Percentiles rank a stretch among this genome's conserved stretches.
Evolutionary conservation across 1,140 invertebrate genomes (phyloP).

Genomic region (Hermetia illucens): DNA sequence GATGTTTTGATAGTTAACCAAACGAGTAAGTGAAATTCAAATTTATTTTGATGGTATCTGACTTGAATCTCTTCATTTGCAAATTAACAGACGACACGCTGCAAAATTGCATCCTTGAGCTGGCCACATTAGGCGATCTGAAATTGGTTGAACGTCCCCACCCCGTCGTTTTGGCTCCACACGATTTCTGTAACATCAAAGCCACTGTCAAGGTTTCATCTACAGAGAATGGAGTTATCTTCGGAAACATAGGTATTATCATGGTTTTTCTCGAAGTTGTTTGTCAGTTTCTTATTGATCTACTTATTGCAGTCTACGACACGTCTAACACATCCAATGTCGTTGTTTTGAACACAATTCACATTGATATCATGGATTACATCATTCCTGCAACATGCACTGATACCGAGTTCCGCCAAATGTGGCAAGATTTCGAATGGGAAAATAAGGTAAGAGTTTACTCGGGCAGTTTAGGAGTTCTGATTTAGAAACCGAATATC

Average conservation of each 20-base stretch:
- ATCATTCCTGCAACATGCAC: constrained; percentile 94
- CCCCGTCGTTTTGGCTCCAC: constrained; percentile 85
- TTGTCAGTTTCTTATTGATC: constrained; percentile 1
- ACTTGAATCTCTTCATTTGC: neutral
- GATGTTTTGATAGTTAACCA: constrained; percentile 97
- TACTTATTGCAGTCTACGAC: constrained; percentile 65
- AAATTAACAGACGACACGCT: constrained; percentile 66
- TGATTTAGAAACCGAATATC: constrained; percentile 6
- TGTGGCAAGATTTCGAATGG: constrained; percentile 99
- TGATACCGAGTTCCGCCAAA: constrained; percentile 91
- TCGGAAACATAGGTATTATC: constrained; percentile 86
- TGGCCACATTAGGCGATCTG: constrained; percentile 94
- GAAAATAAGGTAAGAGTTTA: constrained; percentile 77
- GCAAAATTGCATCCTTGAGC: constrained; percentile 94
- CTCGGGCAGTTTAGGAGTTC: constrained; percentile 1
- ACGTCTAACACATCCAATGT: constrained; percentile 89
- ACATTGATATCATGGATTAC: constrained; percentile 99
- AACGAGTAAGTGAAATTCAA: constrained; percentile 44
- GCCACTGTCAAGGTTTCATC: constrained; percentile 91
- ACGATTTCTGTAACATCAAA: constrained; percentile 97
- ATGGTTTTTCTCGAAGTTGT: neutral
- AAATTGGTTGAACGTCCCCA: constrained; percentile 96
- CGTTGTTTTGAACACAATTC: constrained; percentile 97
- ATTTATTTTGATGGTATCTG: neutral
- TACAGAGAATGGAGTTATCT: constrained; percentile 98